Evolutionary conservation across 2,888 invertebrate genomes (phyloP), one percentile per base, ranked within the genome.

Genomic region (Oscheius onirici): DNA sequence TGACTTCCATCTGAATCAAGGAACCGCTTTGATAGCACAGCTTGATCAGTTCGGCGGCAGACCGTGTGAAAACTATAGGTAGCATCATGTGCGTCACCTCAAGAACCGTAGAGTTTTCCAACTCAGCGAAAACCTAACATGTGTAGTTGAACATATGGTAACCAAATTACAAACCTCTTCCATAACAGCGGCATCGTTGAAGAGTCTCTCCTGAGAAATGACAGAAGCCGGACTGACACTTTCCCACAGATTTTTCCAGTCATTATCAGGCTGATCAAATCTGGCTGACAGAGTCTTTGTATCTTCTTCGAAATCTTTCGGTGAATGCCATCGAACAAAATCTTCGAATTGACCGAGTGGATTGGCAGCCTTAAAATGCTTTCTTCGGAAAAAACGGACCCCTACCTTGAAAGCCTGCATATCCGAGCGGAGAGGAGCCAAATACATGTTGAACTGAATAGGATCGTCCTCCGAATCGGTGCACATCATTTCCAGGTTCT

Each of bases 261-360:
- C 93, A 88, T 96, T 97, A 46, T 93, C 94, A 0, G 93, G 92
- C 51, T 94, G 91, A 83, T 92, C 90, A 97, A 99, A 83, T 55
- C 86, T 69, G 17, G 82, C 84, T 20, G 87, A 88, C 6, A 86
- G 72, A 6, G 70, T 58, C 0, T 74, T 51, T 24, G 70, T 26
- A 24, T 78, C 90, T 84, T 92, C 92, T 55, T 93, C 92, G 94
- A 95, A 97, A 88, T 99, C 97, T 17, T 95, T 91, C 0, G 97
- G 97, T 1, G 97, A 97, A 88, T 97, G 97, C 97, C 97, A 99
- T 58, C 94, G 91, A 72, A 99, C 95, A 88, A 99, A 99, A 88
- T 99, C 99, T 87, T 94, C 95, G 60, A 99, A 90, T 69, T 92
- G 91, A 10, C 93, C 92, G 3, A 93, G 93, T 0, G 97, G 97